Percentiles rank a stretch among this genome's conserved stretches.
These are phyloP conservation scores for Salvelinus namaycush DNA, from an alignment of 2,113 vertebrate genomes.

Conservation along the genomic window DNA sequence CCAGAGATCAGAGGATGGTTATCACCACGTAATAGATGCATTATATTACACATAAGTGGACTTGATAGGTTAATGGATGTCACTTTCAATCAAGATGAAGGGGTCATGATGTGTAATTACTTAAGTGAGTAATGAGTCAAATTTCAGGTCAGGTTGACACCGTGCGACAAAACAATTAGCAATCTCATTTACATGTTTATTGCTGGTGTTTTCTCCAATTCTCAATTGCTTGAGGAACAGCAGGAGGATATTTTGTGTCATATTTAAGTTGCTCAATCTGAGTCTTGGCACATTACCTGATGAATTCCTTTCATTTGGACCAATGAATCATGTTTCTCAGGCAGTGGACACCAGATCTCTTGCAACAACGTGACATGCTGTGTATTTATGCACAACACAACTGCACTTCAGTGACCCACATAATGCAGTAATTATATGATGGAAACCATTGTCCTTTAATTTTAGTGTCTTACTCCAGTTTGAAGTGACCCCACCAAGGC, in stretches of 20 bases:
- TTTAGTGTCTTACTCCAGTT: background rate
- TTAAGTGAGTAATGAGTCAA: background rate
- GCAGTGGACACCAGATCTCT: background rate
- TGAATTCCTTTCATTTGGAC: background rate
- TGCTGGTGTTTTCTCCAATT: background rate
- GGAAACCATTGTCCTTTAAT: background rate
- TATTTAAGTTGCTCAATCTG: background rate
- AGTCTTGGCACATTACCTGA: constrained; percentile 7
- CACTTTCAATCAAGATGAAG: background rate
- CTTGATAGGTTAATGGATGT: background rate
- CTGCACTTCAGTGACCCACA: background rate
- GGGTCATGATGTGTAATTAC: background rate
- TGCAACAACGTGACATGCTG: background rate
- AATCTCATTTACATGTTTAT: background rate
- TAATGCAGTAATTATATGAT: background rate
- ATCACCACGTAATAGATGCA: background rate
- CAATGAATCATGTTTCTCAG: background rate
- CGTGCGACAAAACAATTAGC: background rate
- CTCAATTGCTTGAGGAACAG: background rate
- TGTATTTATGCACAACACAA: background rate
- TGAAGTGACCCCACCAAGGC: too few relatives aligned
- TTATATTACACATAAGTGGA: background rate
- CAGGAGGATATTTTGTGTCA: background rate
- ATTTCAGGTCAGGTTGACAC: background rate
- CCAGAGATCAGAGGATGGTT: background rate